phyloP scores from a whole-genome alignment of 92 coral and sea anemone species.

The Zoanthus solanderi region DNA sequence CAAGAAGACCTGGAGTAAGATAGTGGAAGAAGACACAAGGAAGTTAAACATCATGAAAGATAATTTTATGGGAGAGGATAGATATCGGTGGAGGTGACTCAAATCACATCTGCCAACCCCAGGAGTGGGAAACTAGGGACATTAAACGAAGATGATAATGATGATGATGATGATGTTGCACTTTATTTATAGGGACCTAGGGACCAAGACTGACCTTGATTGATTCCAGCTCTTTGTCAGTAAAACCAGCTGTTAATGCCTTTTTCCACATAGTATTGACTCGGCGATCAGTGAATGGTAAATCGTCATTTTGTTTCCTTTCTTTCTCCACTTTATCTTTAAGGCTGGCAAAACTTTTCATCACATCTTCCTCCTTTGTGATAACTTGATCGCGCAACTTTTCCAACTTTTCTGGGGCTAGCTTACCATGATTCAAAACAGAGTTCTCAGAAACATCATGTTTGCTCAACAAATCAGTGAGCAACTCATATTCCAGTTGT shows the following conservation, averaged over 20 bases:
- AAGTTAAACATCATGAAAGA: too few relatives aligned
- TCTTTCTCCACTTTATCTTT: conserved; percentile 73
- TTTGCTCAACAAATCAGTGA: conserved; percentile 61
- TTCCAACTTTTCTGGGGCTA: conserved; percentile 66
- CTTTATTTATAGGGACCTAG: not conserved
- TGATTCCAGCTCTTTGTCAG: conserved; percentile 73
- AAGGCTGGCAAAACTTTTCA: conserved; percentile 57
- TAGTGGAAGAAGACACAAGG: too few relatives aligned
- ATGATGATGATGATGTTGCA: too few relatives aligned
- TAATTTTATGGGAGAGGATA: too few relatives aligned
- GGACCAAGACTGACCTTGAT: conserved; percentile 69
- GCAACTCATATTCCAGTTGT: conserved; percentile 73
- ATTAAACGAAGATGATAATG: too few relatives aligned
- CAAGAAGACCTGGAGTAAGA: too few relatives aligned
- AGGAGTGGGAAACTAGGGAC: too few relatives aligned
- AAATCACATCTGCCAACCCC: too few relatives aligned
- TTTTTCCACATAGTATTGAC: conserved; percentile 90
- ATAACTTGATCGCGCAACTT: conserved; percentile 70
- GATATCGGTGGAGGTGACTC: too few relatives aligned
- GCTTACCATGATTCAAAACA: conserved; percentile 52
- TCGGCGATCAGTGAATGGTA: conserved; percentile 74
- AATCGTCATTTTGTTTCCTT: conserved; percentile 29
- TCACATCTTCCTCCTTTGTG: conserved; percentile 63
- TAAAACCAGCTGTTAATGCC: conserved; percentile 71
- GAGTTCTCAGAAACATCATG: conserved; percentile 86